A percentile compares a stretch with the other conserved stretches of the same genome.
phyloP scores from a whole-genome alignment of 1,140 invertebrate species.

The Eciton burchellii region DNA sequence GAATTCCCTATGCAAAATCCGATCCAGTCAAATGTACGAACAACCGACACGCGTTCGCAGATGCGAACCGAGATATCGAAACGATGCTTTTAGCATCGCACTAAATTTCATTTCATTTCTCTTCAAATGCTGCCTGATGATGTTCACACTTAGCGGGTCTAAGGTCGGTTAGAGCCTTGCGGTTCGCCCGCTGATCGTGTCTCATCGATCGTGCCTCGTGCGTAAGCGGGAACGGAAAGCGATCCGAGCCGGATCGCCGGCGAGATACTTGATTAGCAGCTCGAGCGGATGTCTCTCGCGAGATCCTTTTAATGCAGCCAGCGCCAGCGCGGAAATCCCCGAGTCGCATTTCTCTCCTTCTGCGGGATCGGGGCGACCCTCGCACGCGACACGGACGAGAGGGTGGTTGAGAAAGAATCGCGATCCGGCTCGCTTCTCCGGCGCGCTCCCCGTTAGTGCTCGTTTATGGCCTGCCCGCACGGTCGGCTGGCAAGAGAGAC shows the following conservation, averaged over 20 bases:
- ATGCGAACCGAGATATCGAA: not conserved
- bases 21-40: conserved; percentile 24
- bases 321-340: conserved; percentile 35
- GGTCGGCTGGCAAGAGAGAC: not conserved
- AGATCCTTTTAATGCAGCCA: conserved; percentile 54
- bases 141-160: not conserved
- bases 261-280: conserved; percentile 50
- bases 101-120: conserved; percentile 2
- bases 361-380: conserved; percentile 35
- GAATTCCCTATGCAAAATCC: conserved; percentile 48
- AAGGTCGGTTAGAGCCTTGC: not conserved
- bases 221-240: not conserved
- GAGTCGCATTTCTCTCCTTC: conserved; percentile 57
- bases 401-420: conserved; percentile 47
- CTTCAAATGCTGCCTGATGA: not conserved
- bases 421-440: conserved; percentile 30
- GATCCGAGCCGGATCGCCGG: conserved; percentile 17
- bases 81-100: not conserved
- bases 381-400: conserved; percentile 27
- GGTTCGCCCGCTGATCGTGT: too few relatives aligned
- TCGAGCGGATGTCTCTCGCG: conserved; percentile 54
- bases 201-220: not conserved
- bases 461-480: conserved; percentile 9
- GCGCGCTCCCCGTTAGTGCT: not conserved
- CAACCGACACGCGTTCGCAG: too few relatives aligned